phyloP scores from a whole-genome alignment of 2,888 invertebrate species.

The Neelides folsomi region DNA sequence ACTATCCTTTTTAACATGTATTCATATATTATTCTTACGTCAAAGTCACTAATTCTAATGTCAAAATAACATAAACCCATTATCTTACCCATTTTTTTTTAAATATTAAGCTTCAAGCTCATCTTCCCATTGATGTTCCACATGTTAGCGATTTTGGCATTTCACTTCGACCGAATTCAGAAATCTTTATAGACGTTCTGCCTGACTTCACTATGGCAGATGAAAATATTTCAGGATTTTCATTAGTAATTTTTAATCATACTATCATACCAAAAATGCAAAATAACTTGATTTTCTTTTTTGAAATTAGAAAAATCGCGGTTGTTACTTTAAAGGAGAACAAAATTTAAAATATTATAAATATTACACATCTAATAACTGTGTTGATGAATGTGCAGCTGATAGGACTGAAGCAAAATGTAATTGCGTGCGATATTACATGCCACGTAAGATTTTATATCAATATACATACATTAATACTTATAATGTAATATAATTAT shows the following conservation, averaged over 20 bases:
- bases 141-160: conserved; percentile 21
- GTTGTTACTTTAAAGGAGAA: conserved; percentile 24
- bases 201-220: conserved; percentile 21
- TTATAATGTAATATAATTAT: background rate
- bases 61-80: too few relatives aligned
- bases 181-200: conserved; percentile 19
- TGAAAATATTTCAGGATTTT: conserved; percentile 9
- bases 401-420: conserved; percentile 13
- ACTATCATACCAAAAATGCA: background rate
- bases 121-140: conserved; percentile 19
- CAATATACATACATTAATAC: too few relatives aligned
- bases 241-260: conserved; percentile 10
- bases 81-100: too few relatives aligned
- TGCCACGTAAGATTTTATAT: conserved; percentile 24
- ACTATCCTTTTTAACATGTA: too few relatives aligned
- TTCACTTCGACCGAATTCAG: conserved; percentile 18
- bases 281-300: background rate
- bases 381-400: conserved; percentile 26
- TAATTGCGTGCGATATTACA: conserved; percentile 24
- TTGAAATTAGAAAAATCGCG: conserved; percentile 16
- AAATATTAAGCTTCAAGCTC: conserved; percentile 11
- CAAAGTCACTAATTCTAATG: too few relatives aligned
- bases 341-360: conserved; percentile 12
- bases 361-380: conserved; percentile 24
- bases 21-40: too few relatives aligned